These are phyloP conservation scores for Philonicus albiceps DNA, from an alignment of 2,888 invertebrate genomes.

Conservation along the genomic window DNA sequence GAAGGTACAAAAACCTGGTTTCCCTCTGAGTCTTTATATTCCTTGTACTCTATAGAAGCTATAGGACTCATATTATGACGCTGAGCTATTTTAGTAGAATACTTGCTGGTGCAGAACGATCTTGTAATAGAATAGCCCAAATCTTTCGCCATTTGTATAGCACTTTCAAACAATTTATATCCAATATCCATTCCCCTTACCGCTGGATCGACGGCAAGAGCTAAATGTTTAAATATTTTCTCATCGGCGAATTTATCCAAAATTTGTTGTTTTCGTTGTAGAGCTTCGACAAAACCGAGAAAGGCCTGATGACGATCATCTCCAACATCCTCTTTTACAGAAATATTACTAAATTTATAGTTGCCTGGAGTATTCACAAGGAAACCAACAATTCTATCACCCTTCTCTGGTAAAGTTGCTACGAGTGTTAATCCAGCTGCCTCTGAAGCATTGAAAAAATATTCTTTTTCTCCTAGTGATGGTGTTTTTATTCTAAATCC, in stretches of 20 bases:
- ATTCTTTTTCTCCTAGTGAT: conserved; percentile 47
- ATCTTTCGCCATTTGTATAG: conserved; percentile 44
- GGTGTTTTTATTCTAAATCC: conserved; percentile 46
- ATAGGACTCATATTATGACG: conserved; percentile 46
- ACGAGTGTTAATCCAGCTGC: conserved; percentile 45
- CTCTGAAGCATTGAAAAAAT: conserved; percentile 29
- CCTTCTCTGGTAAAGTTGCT: conserved; percentile 40
- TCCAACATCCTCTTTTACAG: not conserved
- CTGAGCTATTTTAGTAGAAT: conserved; percentile 48
- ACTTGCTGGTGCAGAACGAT: conserved; percentile 49
- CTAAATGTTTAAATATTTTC: conserved; percentile 46
- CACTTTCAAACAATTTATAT: conserved; percentile 44
- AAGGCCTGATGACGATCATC: conserved; percentile 5
- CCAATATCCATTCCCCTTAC: conserved; percentile 49
- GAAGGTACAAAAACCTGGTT: conserved; percentile 47
- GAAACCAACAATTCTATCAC: conserved; percentile 26
- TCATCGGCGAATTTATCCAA: conserved; percentile 45
- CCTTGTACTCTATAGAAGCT: conserved; percentile 43
- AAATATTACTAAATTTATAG: not conserved
- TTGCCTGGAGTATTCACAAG: conserved; percentile 7
- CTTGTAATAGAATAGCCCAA: conserved; percentile 44
- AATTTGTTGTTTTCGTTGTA: conserved; percentile 45
- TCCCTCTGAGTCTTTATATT: conserved; percentile 47
- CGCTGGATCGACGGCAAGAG: conserved; percentile 44
- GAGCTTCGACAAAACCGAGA: not conserved